Percentiles rank a stretch among this genome's conserved stretches.
Conservation (phyloP, 2,113 vertebrate species). For the Mixornis gularis region DNA sequence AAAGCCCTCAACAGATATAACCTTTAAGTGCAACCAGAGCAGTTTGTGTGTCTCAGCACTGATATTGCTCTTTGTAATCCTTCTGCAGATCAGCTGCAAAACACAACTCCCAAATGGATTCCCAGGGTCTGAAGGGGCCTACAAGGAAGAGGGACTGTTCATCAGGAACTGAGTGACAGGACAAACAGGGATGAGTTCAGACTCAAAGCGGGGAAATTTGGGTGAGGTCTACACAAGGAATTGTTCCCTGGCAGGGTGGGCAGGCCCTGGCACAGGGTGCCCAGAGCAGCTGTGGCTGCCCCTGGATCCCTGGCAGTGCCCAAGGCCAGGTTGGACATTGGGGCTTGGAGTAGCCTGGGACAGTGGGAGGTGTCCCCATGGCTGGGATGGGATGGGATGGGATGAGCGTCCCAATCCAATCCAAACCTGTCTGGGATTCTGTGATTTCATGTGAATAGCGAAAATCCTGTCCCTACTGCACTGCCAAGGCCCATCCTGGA, state of each 20-base stretch:
- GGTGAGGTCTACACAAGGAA: background rate
- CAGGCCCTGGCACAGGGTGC: background rate
- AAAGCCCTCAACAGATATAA: background rate
- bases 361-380: background rate
- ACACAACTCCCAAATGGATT: background rate
- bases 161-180: background rate
- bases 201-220: background rate
- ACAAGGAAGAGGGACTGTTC: background rate
- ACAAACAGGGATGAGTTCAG: background rate
- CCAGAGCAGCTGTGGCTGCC: background rate
- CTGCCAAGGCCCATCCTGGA: background rate
- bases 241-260: background rate
- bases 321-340: background rate
- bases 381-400: background rate
- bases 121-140: background rate
- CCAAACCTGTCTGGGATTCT: background rate
- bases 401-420: accelerated
- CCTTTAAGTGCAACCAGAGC: background rate
- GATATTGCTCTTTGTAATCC: background rate
- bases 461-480: background rate
- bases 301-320: background rate
- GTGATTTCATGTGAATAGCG: background rate
- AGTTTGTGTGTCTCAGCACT: background rate
- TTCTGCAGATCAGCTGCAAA: background rate
- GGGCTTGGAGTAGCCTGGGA: background rate